Evolutionary conservation across 2,113 vertebrate genomes (phyloP), one percentile per base, ranked within the genome.

Genomic region (Poicephalus meyeri): DNA sequence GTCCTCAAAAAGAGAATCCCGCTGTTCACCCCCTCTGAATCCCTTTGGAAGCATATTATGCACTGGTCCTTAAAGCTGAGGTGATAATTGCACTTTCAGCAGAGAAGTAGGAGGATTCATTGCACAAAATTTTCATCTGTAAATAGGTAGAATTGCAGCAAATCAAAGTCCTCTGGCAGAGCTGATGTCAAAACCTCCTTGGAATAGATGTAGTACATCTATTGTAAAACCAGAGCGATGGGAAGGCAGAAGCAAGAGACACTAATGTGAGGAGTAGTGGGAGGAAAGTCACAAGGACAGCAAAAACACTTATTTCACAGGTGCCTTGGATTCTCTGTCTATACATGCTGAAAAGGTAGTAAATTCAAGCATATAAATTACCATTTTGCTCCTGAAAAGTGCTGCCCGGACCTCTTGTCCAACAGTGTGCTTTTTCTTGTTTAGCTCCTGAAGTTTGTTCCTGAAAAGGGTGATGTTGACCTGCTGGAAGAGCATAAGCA

Each of bases 401-500:
- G 20, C 3, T 89, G 46, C 47, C 5, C 1, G 13, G 35, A 15
- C 16, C 61, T 96, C 65, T 11, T 12, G 25, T 39, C 44, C 60
- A 58, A 31, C 7, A 13, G 10, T 84, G 73, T 89, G 63, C 37
- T 96, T 89, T 80, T 33, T 35, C 23, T 60, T 94, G 39, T 58
- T 87, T 96, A 99, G 99, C 98, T 99, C 88, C 98, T 99, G 97
- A 99, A 99, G 97, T 99, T 99, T 90, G 97, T 99, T 93, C 99
- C 99, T 52, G 99, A 99, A 74, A 99, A 99, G 96, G 98, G 98
- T 12, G 99, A 99, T 44, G 98, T 99, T 91, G 99, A 99, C 95
- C 98, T 99, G 7, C 97, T 99, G 95, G 99, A 99, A 80, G 99
- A 99, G 77, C 99, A 99, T 70, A 99, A 99, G 84, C 99, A 99